Evolutionary conservation across 2,888 invertebrate genomes (phyloP), one percentile per base, ranked within the genome.

Genomic region (Amiota communis): DNA sequence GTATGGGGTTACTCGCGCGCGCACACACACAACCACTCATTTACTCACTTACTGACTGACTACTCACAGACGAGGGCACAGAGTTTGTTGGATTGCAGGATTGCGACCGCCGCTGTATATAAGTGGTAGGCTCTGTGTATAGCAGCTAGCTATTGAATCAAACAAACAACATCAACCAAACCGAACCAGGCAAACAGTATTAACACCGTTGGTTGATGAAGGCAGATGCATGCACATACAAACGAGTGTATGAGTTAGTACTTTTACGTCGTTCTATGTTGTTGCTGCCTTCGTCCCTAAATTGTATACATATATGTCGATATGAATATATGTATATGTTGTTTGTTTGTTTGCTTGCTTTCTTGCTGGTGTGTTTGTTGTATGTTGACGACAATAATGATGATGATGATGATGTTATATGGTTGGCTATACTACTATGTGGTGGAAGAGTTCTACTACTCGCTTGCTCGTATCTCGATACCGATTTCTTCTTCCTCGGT

Each of bases 191-290:
- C 36, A 36, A 36, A 36, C 36, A 36, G 36, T 36, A 36, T 36
- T 20, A 15, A 59, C 59, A 59, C 59, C 59, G 59, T 59, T 17
- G 59, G 17, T 59, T 15, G 20, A 15, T n/a, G 64, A 51, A 71
- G n/a, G n/a, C 20, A 71, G 13, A 64, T 51, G 71, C 46, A 64
- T 36, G 36, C 36, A 36, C 36, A 36, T 36, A 36, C 20, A 59
- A 59, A 59, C 59, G 6, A 20, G 23, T 15, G 59, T 59, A 36
- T 36, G 36, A 83, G 77, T 81, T 79, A 79, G 81, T 82, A 81
- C 76, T 83, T 82, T 82, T 83, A 81, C 82, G 82, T 83, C 9
- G 82, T 79, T 79, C 80, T 59, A 12, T 59, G 59, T 59, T 59
- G 59, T 12, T 78, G 72, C 78, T 23, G n/a, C n/a, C 73, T 80